phyloP scores from a whole-genome alignment of 2,797 vertebrate genomes.

The Spinus pinus region DNA sequence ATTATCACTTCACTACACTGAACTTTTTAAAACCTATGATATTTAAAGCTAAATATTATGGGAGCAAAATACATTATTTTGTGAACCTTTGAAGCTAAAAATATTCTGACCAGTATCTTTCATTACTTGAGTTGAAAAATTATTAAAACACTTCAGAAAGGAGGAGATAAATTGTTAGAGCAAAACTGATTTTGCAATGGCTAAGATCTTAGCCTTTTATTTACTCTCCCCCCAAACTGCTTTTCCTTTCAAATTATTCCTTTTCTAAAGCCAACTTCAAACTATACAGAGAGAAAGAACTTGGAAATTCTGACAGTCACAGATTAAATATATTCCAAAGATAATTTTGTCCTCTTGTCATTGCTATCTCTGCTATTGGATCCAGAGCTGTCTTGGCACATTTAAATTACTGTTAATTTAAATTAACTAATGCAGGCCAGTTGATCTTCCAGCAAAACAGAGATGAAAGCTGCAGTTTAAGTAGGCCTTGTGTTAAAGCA shows the following conservation, averaged over 20 bases:
- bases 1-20: not conserved
- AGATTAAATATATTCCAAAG: not conserved
- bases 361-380: not conserved
- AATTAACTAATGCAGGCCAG: not conserved
- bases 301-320: not conserved
- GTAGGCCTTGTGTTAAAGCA: not conserved
- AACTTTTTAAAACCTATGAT: not conserved
- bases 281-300: not conserved
- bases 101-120: not conserved
- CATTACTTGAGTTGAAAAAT: not conserved
- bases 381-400: not conserved
- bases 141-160: not conserved
- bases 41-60: not conserved
- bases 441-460: not conserved
- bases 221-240: not conserved
- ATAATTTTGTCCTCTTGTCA: not conserved
- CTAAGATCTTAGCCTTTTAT: not conserved
- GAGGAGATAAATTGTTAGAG: not conserved
- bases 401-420: not conserved
- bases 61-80: not conserved
- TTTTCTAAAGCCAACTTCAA: not conserved
- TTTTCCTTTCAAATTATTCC: not conserved
- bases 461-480: not conserved
- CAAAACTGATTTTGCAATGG: not conserved
- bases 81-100: not conserved